phyloP scores from a whole-genome alignment of 2,797 vertebrate species.

The Bufotes viridis region DNA sequence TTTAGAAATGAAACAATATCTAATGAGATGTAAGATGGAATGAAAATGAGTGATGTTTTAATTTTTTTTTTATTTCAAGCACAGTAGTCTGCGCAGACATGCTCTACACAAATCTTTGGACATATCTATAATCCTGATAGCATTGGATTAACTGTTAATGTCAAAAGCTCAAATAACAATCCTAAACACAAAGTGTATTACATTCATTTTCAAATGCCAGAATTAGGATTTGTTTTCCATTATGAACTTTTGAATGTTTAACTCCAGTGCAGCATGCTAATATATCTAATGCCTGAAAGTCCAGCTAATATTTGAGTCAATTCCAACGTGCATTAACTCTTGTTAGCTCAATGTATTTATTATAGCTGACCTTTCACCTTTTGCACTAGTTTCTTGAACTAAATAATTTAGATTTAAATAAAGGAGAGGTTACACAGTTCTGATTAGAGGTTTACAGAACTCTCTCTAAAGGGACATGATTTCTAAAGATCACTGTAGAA shows the following conservation, averaged over 20 bases:
- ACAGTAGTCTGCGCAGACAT: neutral
- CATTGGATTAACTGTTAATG: neutral
- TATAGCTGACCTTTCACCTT: conserved; percentile 20
- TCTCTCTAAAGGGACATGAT: conserved; percentile 23
- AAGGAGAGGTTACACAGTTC: neutral
- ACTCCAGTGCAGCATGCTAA: neutral
- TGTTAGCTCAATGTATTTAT: conserved; percentile 26
- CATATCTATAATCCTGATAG: neutral
- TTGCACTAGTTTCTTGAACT: conserved; percentile 35
- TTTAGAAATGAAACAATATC: neutral
- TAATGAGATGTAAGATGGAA: neutral
- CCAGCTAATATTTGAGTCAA: neutral
- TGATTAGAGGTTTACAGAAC: conserved; percentile 22
- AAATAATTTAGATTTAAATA: conserved; percentile 43
- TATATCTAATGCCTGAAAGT: conserved; percentile 12
- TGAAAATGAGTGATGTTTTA: too few species aligned
- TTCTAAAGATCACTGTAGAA: conserved; percentile 37
- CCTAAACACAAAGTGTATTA: neutral
- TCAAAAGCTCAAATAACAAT: conserved; percentile 15
- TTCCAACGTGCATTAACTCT: neutral
- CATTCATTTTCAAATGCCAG: neutral
- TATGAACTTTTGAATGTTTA: conserved; percentile 9
- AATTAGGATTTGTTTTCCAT: conserved; percentile 2
- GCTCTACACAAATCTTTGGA: neutral
- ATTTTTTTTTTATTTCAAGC: too few species aligned